Conservation (phyloP, 1,140 invertebrate species). For the Nebria ingens region DNA sequence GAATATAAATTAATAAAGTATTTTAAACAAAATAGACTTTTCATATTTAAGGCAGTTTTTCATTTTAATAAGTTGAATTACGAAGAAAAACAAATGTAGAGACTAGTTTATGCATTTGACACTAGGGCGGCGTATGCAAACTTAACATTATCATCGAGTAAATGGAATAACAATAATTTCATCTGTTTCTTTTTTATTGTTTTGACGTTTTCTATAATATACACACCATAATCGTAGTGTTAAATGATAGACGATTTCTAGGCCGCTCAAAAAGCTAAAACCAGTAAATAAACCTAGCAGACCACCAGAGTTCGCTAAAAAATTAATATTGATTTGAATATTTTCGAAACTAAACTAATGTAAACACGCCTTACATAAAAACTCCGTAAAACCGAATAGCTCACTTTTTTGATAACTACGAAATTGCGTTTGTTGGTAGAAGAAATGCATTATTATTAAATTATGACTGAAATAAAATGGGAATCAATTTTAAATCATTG, state of each 20-base stretch:
- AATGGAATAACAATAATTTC: neutral
- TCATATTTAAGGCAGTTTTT: too few species aligned
- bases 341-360: neutral
- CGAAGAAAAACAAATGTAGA: too few species aligned
- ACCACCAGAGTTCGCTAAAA: conserved; percentile 66
- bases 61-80: too few species aligned
- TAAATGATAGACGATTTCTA: conserved; percentile 63
- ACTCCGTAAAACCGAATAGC: conserved; percentile 63
- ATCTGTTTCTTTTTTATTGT: neutral
- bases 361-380: conserved; percentile 50
- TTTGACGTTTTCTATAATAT: conserved; percentile 12
- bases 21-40: neutral
- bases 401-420: conserved; percentile 56
- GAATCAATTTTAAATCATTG: conserved; percentile 7
- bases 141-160: too few species aligned
- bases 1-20: too few species aligned
- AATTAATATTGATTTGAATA: conserved; percentile 26
- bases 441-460: conserved; percentile 61
- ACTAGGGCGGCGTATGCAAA: too few species aligned
- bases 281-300: conserved; percentile 68
- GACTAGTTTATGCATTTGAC: too few species aligned
- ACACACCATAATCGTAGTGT: conserved; percentile 34
- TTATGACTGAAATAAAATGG: conserved; percentile 48
- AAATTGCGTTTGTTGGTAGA: conserved; percentile 55
- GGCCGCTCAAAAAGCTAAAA: conserved; percentile 65